Evolutionary conservation across 2,113 vertebrate genomes (phyloP).

Genomic region (Struthidea cinerea): DNA sequence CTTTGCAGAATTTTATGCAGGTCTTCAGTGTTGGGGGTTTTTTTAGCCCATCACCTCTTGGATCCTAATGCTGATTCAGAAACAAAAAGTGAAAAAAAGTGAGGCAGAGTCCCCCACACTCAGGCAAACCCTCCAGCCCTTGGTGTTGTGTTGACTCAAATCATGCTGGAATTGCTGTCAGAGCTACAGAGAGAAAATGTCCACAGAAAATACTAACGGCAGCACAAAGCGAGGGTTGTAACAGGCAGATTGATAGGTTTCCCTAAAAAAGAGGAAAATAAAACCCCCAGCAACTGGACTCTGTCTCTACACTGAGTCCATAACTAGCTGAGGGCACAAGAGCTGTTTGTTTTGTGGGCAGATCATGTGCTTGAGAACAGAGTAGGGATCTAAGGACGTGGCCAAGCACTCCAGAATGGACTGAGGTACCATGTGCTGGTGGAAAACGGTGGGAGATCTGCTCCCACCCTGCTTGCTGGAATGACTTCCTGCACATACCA

Average conservation of each 20-base stretch:
- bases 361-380: rapidly evolving
- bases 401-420: neutral
- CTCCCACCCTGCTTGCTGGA: rapidly evolving
- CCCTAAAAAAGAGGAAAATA: neutral
- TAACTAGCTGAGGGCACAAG: neutral
- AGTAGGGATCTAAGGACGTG: neutral
- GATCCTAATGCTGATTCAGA: neutral
- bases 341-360: neutral
- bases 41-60: neutral
- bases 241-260: neutral
- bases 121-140: neutral
- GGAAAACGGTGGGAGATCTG: neutral
- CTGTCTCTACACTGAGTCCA: neutral
- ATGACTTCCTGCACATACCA: neutral
- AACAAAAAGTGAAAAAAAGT: neutral
- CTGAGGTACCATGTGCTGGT: neutral
- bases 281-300: neutral
- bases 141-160: neutral
- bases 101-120: neutral
- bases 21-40: neutral
- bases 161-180: neutral
- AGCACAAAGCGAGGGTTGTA: neutral
- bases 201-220: neutral
- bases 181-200: neutral
- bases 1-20: neutral